These are phyloP conservation scores for Spea hammondii DNA, from an alignment of 2,797 vertebrate species.

Conservation along the genomic window DNA sequence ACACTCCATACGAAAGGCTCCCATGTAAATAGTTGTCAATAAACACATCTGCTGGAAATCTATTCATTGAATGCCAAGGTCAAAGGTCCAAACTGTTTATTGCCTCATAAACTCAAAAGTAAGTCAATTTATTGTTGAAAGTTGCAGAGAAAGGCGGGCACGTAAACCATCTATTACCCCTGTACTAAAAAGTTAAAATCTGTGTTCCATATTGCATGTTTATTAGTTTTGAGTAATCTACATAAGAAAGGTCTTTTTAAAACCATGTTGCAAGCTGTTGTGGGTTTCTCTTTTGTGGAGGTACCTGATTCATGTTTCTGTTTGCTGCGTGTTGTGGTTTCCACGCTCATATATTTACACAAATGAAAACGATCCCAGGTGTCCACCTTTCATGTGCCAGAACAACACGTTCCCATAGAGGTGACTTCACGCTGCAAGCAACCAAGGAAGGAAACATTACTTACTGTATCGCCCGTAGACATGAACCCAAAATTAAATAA, in stretches of 20 bases:
- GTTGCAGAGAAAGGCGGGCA: conserved; percentile 73
- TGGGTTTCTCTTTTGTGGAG: background rate
- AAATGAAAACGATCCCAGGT: too few species aligned
- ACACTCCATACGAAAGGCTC: conserved; percentile 65
- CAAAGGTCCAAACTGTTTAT: conserved; percentile 79
- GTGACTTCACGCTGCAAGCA: too few species aligned
- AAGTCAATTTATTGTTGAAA: conserved; percentile 79
- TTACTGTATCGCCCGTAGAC: too few species aligned
- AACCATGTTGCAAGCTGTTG: conserved; percentile 9
- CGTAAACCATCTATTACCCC: conserved; percentile 62
- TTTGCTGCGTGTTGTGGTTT: too few species aligned
- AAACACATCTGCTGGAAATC: conserved; percentile 79
- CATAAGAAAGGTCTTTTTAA: conserved; percentile 32
- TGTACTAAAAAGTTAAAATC: conserved; percentile 14
- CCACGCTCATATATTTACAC: too few species aligned
- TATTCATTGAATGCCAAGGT: conserved; percentile 77
- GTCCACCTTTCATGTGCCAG: too few species aligned
- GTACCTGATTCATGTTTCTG: too few species aligned
- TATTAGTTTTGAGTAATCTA: conserved; percentile 32
- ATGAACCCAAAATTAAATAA: too few species aligned
- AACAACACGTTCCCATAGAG: too few species aligned
- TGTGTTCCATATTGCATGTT: conserved; percentile 35
- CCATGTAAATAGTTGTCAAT: conserved; percentile 79
- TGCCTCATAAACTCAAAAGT: conserved; percentile 81
- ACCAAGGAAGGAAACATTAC: too few species aligned